Evolutionary conservation across 2,113 vertebrate genomes (phyloP).

Genomic region (Gobius niger): DNA sequence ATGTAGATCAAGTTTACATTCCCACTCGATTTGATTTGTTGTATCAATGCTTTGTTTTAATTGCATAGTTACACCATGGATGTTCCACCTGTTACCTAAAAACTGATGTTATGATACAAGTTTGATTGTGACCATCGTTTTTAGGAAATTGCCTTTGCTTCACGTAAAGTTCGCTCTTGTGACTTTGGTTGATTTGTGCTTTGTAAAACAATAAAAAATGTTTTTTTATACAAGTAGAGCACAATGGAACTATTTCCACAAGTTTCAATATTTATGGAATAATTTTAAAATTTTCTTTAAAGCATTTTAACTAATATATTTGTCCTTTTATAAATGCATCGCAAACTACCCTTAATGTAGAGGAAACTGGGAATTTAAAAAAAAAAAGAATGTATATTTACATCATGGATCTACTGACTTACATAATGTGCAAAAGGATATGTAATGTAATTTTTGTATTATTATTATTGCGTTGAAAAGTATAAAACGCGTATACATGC

Average conservation of each 20-base stretch:
- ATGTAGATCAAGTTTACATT: conserved; percentile 13
- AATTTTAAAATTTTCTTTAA: too few relatives aligned
- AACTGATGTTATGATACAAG: conserved; percentile 34
- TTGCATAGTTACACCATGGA: conserved; percentile 32
- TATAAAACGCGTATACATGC: too few relatives aligned
- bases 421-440: too few relatives aligned
- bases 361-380: too few relatives aligned
- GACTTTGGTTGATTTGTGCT: conserved; percentile 36
- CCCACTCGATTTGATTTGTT: conserved; percentile 10
- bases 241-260: not conserved
- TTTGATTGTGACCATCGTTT: conserved; percentile 37
- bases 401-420: too few relatives aligned
- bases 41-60: conserved; percentile 44
- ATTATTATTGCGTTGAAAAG: too few relatives aligned
- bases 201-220: conserved; percentile 21
- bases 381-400: too few relatives aligned
- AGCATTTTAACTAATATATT: too few relatives aligned
- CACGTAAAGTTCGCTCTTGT: conserved; percentile 39
- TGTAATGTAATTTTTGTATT: too few relatives aligned
- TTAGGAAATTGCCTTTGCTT: conserved; percentile 47
- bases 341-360: too few relatives aligned
- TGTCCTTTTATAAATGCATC: too few relatives aligned
- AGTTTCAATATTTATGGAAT: too few relatives aligned
- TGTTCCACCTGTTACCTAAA: conserved; percentile 30
- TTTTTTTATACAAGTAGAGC: not conserved